Evolutionary conservation across 2,113 vertebrate species (phyloP), one percentile per base, ranked within the genome.

Genomic region (Typhlomys cinereus): DNA sequence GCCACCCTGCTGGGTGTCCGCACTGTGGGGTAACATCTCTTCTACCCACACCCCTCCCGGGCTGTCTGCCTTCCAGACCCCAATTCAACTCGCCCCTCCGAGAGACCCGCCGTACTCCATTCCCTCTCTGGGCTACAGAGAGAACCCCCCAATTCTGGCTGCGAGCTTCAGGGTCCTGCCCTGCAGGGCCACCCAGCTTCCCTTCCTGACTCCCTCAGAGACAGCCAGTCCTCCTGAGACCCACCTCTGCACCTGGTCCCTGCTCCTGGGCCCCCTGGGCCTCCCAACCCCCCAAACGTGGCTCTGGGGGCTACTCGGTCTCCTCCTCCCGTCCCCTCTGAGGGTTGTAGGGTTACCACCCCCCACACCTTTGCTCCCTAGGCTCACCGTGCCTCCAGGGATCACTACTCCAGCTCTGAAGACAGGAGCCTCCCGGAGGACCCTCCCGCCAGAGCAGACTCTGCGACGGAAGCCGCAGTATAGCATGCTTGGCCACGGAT

Each of bases 401-500:
- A 52, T 17, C 71, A 27, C 36, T 8, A 69, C 13, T 34, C 83
- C 39, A 14, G 73, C 80, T 66, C 52, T 4, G 21, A 69, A 48
- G 41, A 57, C 46, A 18, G 57, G 79, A 74, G 85, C 20, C 36
- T 39, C 41, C 4, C 0, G 2, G 71, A 82, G 54, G 11, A 17
- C n/a, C 36, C 41, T 25, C 36, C 70, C 0, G 39, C 9, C 0
- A 7, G n/a, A 31, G 54, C 2, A 21, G 50, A 29, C 57, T 4
- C 18, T 0, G 27, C 52, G 27, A 10, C 76, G 1, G 7, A 4
- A 34, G 85, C 31, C 20, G 8, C 5, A 0, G 75, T 44, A 34
- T 5, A n/a, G 64, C 0, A 6, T 6, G 3, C 62, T 61, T 1
- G n/a, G 46, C 14, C 21, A 0, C 4, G 2, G 46, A 17, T 1